Base-by-base conservation (phyloP, 1,140 invertebrate species). In the Drosophila micromelanica region DNA sequence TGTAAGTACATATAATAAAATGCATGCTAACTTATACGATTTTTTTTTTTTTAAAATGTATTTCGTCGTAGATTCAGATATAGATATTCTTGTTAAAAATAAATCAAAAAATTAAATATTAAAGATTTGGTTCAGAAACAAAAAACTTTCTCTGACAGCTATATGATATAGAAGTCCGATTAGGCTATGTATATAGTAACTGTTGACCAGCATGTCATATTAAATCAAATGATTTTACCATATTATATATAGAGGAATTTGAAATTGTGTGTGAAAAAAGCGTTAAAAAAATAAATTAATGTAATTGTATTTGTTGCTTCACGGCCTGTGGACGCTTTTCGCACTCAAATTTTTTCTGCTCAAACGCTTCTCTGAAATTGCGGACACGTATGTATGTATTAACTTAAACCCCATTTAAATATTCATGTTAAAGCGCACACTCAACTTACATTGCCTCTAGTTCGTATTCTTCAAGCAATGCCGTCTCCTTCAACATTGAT, bases 361-460 rank as follows among this genome's bases (percentile, higher is more conserved):
- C 59, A 1, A 54, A 5, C 12, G 11, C 9, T 13, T 63, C 49
- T 5, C 68, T 63, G 13, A 6, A 70, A 70, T 42, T 11, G 32
- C 30, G 63, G 38, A 42, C 3, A 48, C 8, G 35, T 60, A 15
- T 11, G 35, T 60, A 15, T 11, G 52, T 37, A 32, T 12, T 27
- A 40, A 46, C 17, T 30, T 8, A 35, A 35, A 35, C 2, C 8
- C 7, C 5, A 27, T 6, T 5, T 6, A 35, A 8, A 42, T 15
- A 43, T 7, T 46, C 13, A 23, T n/a, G 3, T 12, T 7, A 59
- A 46, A 35, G 9, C 32, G 7, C 6, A 8, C 7, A 35, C 12
- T 48, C 7, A 2, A 59, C 40, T 56, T 49, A 70, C 68, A 63
- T 46, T 23, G 35, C 40, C 6, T 63, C 60, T 30, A 32, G 23